Base-by-base conservation (phyloP, 2,113 vertebrate species). In the Hemicordylus capensis region DNA sequence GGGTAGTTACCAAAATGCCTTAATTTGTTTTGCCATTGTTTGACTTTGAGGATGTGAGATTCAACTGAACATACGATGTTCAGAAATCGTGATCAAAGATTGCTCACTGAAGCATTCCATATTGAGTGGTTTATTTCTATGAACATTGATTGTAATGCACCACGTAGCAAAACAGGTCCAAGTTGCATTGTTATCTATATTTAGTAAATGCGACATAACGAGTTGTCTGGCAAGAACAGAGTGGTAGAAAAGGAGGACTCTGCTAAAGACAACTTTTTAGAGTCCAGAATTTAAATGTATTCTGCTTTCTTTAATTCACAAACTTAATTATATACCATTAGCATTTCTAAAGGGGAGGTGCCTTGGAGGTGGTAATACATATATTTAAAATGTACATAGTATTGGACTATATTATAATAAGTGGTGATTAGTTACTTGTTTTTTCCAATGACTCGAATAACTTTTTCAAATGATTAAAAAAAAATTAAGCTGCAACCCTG, bases 1-100 rank as follows among this genome's bases (percentile, higher is more conserved):
- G n/a, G n/a, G n/a, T n/a, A 74, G 85, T 84, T 87, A 46, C 82
- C 19, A 6, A 6, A 79, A 75, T 89, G 83, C 48, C 83, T 75
- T 67, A 28, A 81, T 78, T 87, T 91, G 54, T 58, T 37, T 79
- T 73, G 22, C 61, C 79, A 54, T 83, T 90, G n/a, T 56, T 6
- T 56, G 10, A 7, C 37, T 42, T 39, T 51, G 2, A n/a, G n/a
- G 63, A 10, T 64, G 37, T 67, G 51, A 54, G 70, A 84, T 72
- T 85, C 51, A 31, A 56, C n/a, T 56, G 6, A 44, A 86, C 76
- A 72, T 11, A 1, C n/a, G 4, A 44, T 76, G 7, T 4, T 78
- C 58, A 24, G 17, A 1, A 74, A 59, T 20, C 58, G 31, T 1
- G 0, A 7, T 59, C 58, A 22, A n/a, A 78, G 80, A 88, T 42